phyloP scores from a whole-genome alignment of 1,140 invertebrate species.

The Sycophaga agraensis region DNA sequence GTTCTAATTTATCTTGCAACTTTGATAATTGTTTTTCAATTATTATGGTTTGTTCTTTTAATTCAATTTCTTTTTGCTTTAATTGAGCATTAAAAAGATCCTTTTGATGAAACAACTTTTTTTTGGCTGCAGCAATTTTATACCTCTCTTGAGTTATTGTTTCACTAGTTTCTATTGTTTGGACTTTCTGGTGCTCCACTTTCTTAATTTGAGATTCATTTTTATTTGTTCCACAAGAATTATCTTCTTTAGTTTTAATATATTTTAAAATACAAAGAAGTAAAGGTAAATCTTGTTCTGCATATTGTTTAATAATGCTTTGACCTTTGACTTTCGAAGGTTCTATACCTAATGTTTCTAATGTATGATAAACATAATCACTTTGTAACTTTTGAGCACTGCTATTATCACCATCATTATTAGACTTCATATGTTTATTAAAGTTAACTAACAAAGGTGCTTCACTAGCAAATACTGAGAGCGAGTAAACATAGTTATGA shows the following conservation, averaged over 20 bases:
- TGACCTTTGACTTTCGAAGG: conserved; percentile 40
- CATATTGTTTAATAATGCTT: conserved; percentile 46
- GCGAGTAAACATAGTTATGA: conserved; percentile 50
- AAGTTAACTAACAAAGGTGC: conserved; percentile 51
- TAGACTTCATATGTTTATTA: conserved; percentile 37
- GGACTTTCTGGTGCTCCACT: neutral
- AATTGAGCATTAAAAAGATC: conserved; percentile 41
- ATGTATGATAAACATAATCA: conserved; percentile 48
- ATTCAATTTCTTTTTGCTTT: conserved; percentile 41
- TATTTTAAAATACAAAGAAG: conserved; percentile 49
- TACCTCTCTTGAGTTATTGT: neutral
- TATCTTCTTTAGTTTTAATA: conserved; percentile 18
- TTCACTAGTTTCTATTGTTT: conserved; percentile 13
- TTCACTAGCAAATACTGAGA: conserved; percentile 55
- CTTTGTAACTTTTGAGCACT: conserved; percentile 43
- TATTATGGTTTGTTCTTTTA: conserved; percentile 41
- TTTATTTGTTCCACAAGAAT: neutral
- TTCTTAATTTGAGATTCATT: conserved; percentile 15
- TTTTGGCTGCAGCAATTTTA: conserved; percentile 38
- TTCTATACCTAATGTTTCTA: conserved; percentile 52
- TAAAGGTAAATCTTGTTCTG: conserved; percentile 40
- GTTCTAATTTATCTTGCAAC: conserved; percentile 46
- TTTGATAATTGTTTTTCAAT: conserved; percentile 44
- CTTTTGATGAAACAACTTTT: conserved; percentile 47
- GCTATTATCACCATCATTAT: conserved; percentile 3